Evolutionary conservation across 2,888 invertebrate species (phyloP).

Genomic region (Rhogogaster chlorosoma): DNA sequence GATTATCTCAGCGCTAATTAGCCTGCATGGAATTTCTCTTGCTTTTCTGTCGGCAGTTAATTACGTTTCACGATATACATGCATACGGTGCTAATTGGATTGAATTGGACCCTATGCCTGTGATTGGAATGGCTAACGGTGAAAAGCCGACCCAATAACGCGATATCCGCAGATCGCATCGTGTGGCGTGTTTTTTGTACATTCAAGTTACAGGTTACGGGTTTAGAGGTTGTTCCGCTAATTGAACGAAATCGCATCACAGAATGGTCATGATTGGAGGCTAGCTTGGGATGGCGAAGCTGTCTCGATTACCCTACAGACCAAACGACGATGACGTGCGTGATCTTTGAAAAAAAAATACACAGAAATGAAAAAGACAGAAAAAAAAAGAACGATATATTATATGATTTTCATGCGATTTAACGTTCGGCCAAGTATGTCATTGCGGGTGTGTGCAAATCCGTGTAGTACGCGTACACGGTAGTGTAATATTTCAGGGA

Average conservation of each 20-base stretch:
- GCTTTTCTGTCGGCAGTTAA: neutral
- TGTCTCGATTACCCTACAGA: slow-evolving; percentile 22
- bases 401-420: slow-evolving; percentile 29
- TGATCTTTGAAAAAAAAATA: neutral
- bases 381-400: neutral
- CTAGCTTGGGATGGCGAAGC: neutral
- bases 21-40: neutral
- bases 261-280: slow-evolving; percentile 21
- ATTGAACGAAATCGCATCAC: slow-evolving; percentile 39
- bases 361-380: neutral
- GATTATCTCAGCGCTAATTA: neutral
- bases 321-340: neutral
- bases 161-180: slow-evolving; percentile 27
- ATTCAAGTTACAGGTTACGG: slow-evolving; percentile 34
- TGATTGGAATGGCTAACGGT: slow-evolving; percentile 27
- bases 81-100: slow-evolving; percentile 23
- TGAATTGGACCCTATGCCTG: slow-evolving; percentile 3
- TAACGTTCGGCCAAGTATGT: slow-evolving; percentile 19
- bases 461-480: neutral
- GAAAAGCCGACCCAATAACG: slow-evolving; percentile 27
- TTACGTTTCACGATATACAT: slow-evolving; percentile 9
- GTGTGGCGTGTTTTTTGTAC: slow-evolving; percentile 33
- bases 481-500: slow-evolving; percentile 19
- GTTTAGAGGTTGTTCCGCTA: slow-evolving; percentile 31
- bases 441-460: neutral